Conservation (phyloP, 2,888 invertebrate genomes). For the Leptopilina myrica region DNA sequence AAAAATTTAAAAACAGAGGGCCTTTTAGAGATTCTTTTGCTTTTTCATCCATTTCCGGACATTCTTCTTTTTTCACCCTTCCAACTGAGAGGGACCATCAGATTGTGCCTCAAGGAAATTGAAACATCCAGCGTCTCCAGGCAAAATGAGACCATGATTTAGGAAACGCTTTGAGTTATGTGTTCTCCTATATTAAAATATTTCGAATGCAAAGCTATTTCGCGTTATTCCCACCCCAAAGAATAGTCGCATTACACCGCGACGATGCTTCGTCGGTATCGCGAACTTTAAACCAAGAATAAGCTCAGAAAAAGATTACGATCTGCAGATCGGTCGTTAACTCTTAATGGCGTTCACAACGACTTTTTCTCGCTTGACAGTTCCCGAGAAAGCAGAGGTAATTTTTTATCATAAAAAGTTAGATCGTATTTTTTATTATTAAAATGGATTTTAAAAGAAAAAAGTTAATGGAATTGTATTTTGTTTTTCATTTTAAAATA, state of each 20-base stretch:
- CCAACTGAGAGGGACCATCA: constrained; percentile 75
- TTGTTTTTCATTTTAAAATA: background rate
- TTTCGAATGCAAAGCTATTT: constrained; percentile 40
- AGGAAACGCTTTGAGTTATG: constrained; percentile 75
- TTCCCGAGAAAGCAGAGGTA: constrained; percentile 4
- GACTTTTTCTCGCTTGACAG: constrained; percentile 47
- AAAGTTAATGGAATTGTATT: constrained; percentile 8
- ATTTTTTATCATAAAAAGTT: constrained; percentile 17
- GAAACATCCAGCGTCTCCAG: constrained; percentile 80
- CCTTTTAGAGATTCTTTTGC: constrained; percentile 3
- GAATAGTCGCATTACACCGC: constrained; percentile 5
- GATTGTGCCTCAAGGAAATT: constrained; percentile 87
- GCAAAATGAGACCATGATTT: constrained; percentile 73
- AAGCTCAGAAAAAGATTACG: constrained; percentile 1
- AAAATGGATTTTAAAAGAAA: constrained; percentile 8
- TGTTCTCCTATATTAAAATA: constrained; percentile 57
- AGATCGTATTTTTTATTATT: constrained; percentile 16
- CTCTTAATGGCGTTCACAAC: constrained; percentile 25
- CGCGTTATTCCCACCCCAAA: constrained; percentile 22
- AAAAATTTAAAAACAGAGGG: background rate
- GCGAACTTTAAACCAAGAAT: constrained; percentile 33
- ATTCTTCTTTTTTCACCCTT: constrained; percentile 31
- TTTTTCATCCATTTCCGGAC: constrained; percentile 22
- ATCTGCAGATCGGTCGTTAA: constrained; percentile 25
- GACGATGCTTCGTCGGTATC: background rate